These are phyloP conservation scores for Antheraea mylitta DNA, from an alignment of 1,140 invertebrate genomes.

Conservation along the genomic window DNA sequence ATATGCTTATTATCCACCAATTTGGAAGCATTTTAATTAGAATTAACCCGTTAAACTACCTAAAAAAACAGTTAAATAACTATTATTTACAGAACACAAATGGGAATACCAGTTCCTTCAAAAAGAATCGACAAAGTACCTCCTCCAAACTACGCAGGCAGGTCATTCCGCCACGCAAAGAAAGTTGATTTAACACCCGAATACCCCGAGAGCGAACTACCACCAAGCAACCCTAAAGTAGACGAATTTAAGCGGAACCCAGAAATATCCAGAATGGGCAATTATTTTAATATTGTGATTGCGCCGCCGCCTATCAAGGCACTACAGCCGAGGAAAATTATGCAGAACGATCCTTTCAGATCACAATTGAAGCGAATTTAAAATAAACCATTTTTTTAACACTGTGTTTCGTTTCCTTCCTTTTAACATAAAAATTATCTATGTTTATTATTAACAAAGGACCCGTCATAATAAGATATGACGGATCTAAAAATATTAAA, in stretches of 20 bases:
- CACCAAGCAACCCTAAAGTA: slow-evolving; percentile 29
- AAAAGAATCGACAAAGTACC: slow-evolving; percentile 39
- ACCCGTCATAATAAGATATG: too few species aligned
- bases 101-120: slow-evolving; percentile 66
- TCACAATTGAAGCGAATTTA: slow-evolving; percentile 39
- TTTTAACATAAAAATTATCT: background rate
- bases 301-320: slow-evolving; percentile 31
- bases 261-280: slow-evolving; percentile 64
- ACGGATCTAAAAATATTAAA: too few species aligned
- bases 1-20: too few species aligned
- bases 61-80: background rate
- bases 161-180: slow-evolving; percentile 33
- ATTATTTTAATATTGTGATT: slow-evolving; percentile 73
- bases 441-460: too few species aligned
- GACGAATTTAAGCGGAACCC: slow-evolving; percentile 46
- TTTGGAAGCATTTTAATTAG: too few species aligned
- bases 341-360: slow-evolving; percentile 40
- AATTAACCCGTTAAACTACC: too few species aligned
- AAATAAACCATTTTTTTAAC: slow-evolving; percentile 10
- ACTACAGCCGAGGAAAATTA: slow-evolving; percentile 55
- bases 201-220: slow-evolving; percentile 34
- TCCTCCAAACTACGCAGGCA: slow-evolving; percentile 30
- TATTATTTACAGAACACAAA: slow-evolving; percentile 57
- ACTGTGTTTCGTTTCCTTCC: background rate
- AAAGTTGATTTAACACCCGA: slow-evolving; percentile 38